Conservation (phyloP, 2,888 invertebrate genomes). For the Thecophora atra region DNA sequence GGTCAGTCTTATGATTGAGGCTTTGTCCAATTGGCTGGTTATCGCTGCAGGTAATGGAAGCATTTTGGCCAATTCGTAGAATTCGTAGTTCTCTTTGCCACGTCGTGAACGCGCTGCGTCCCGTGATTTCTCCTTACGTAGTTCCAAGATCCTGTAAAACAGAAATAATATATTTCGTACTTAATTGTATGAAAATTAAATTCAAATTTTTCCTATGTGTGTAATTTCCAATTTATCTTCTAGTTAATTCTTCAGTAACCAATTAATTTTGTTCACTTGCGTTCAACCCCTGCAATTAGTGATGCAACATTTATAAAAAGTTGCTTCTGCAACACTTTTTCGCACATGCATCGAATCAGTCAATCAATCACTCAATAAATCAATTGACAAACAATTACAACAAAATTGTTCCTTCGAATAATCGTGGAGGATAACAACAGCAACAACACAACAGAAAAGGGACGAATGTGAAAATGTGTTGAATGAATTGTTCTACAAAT, state of each 20-base stretch:
- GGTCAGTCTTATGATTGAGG: slow-evolving; percentile 94
- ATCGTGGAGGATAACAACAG: neutral
- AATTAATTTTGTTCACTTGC: slow-evolving; percentile 3
- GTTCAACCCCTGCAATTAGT: neutral
- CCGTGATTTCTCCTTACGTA: slow-evolving; percentile 92
- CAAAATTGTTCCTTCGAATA: neutral
- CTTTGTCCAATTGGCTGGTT: slow-evolving; percentile 94
- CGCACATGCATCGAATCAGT: neutral
- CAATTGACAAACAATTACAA: slow-evolving; percentile 9
- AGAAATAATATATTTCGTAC: slow-evolving; percentile 7
- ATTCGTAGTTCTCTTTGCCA: slow-evolving; percentile 96
- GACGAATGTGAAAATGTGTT: neutral
- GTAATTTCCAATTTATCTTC: neutral
- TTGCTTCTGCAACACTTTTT: neutral
- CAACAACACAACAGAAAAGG: neutral
- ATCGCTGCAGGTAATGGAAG: slow-evolving; percentile 89
- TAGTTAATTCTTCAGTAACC: neutral
- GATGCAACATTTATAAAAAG: neutral
- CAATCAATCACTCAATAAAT: slow-evolving; percentile 4
- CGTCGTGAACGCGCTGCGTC: slow-evolving; percentile 91
- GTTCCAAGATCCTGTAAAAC: slow-evolving; percentile 84
- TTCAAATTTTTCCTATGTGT: neutral
- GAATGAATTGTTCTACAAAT: neutral
- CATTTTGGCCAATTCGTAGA: slow-evolving; percentile 96
- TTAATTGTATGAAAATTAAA: slow-evolving; percentile 1